Base-by-base conservation (phyloP, 2,888 invertebrate species). In the Archips xylosteana region DNA sequence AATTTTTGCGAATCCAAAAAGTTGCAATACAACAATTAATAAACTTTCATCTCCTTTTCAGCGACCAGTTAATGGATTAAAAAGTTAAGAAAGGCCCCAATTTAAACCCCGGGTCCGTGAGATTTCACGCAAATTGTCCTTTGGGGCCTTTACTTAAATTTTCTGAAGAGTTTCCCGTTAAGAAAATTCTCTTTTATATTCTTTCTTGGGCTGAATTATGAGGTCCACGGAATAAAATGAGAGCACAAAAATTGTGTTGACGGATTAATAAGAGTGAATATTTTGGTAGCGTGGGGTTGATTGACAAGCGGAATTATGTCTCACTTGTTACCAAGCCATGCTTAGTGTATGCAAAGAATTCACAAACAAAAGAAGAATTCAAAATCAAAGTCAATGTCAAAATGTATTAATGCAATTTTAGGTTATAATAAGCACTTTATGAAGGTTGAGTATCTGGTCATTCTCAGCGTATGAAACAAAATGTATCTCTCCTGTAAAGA, bases 121-220 rank as follows among this genome's bases (percentile, higher is more conserved):
- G 70, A 70, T 74, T 65, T 70, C 60, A 65, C 69, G 70, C 74
- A 74, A 74, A 74, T 74, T 65, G 74, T 74, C 74, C 74, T 65
- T 65, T 51, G 74, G 69, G 74, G 15, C 65, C 69, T 70, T 65
- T 69, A 42, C 68, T 73, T 61, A 72, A 72, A 67, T 73, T 73
- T 68, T 59, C 51, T 45, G 62, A 54, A 42, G 70, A 64, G 57
- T 64, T 70, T 64, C 42, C 47, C 63, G 70, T 63, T 59, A 70
- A 51, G 64, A 74, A 73, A 69, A 64, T 36, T 54, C 42, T 13
- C 45, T 70, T 69, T 74, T 74, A 64, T 65, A 45, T 70, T n/a
- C 63, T 54, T 64, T 64, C 62, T 42, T 5, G 36, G 36, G 45
- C 36, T 59, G 59, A 73, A 73, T 73, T 63, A 69, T 73, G 63